Conservation (phyloP, 2,113 vertebrate species). For the Stegostoma tigrinum region DNA sequence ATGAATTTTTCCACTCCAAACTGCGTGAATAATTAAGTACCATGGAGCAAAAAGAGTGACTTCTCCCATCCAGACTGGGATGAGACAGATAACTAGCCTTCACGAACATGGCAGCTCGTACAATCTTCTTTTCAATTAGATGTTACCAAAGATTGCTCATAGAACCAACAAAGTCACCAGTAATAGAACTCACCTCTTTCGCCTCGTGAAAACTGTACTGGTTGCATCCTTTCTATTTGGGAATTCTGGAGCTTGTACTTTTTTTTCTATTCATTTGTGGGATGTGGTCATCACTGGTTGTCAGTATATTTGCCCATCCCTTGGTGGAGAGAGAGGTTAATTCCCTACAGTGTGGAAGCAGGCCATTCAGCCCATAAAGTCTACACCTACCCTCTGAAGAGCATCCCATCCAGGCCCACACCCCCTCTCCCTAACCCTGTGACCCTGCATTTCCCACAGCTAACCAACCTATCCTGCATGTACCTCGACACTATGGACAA, state of each 20-base stretch:
- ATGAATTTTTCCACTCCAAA: background rate
- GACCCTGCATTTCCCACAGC: too few species aligned
- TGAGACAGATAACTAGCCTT: background rate
- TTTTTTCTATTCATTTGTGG: too few species aligned
- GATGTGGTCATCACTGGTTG: too few species aligned
- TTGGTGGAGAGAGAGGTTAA: background rate
- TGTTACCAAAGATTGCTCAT: background rate
- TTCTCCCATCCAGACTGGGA: background rate
- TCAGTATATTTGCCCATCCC: background rate
- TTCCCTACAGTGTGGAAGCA: too few species aligned
- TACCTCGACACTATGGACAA: too few species aligned
- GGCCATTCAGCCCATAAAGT: too few species aligned
- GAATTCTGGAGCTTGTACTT: background rate
- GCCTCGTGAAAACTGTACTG: background rate
- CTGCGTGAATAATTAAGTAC: background rate
- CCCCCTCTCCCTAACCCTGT: too few species aligned
- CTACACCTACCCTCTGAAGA: too few species aligned
- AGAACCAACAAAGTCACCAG: background rate
- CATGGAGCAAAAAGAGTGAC: background rate
- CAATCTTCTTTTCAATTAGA: background rate
- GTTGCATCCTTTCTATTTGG: background rate
- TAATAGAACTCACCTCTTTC: background rate
- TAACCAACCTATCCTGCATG: too few species aligned
- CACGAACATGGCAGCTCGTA: background rate
- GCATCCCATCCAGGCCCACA: too few species aligned